Base-by-base conservation (phyloP, 2,797 vertebrate genomes). In the Prunella strophiata region DNA sequence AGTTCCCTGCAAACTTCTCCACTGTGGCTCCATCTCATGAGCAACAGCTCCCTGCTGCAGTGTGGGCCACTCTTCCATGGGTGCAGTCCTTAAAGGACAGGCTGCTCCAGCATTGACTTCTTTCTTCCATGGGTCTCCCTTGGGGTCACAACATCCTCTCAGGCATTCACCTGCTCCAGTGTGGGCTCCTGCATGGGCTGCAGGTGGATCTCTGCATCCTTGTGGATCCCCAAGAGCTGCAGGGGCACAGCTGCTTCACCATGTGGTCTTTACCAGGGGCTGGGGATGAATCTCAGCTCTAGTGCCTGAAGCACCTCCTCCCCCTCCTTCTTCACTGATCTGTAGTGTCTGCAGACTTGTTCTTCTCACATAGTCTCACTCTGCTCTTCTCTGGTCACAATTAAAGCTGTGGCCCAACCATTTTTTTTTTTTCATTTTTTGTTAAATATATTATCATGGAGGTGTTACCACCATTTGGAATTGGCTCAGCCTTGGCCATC, bases 11-110 rank as follows among this genome's bases (percentile, higher is more conserved):
- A 65, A 30, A 50, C 18, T 30, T 74, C 61, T 51, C 32, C 26
- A 27, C 1, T 0, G 0, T 16, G 32, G 5, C 6, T 58, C 27
- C 45, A 43, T 27, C 45, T 45, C 12, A 4, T 2, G 4, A 67
- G 32, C 11, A 66, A 2, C 22, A 32, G 22, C 12, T 36, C 21
- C 23, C 22, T 51, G 36, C 36, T 36, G 36, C 36, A 36, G 36
- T 10, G 10, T 36, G 36, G 36, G 36, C 36, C 36, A 36, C 32
- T 51, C 22, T 32, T 66, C 45, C 30, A 11, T 3, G 27, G 14
- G 8, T 22, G 9, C 17, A 42, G 16, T 57, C 13, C 16, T 40
- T 30, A 20, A 66, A 74, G 7, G 17, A 30, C 25, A 17, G 43
- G 9, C 6, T 22, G 36, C 21, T 58, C 52, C 32, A 51, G 12